These are phyloP conservation scores for Temnothorax curvispinosus DNA, from an alignment of 1,140 invertebrate species.

Conservation along the genomic window DNA sequence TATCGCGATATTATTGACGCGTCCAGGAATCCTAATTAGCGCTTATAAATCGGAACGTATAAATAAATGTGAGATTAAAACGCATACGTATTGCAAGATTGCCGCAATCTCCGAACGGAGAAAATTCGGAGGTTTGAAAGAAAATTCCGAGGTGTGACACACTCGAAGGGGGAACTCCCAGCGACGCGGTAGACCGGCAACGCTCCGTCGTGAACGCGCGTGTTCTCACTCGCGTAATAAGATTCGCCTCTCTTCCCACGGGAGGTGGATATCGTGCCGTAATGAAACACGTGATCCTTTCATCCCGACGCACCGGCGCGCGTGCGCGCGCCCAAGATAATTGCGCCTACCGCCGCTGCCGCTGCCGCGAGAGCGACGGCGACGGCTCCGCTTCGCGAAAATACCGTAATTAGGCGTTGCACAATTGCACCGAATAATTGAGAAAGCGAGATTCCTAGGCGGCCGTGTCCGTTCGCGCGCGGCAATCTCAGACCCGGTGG, in stretches of 20 bases:
- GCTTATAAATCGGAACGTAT: neutral
- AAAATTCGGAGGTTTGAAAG: neutral
- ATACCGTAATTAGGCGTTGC: conserved; percentile 57
- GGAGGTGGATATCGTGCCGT: conserved; percentile 10
- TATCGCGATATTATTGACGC: conserved; percentile 29
- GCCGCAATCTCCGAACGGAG: neutral
- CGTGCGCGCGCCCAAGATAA: conserved; percentile 39
- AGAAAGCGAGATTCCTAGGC: conserved; percentile 47
- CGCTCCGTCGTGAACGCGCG: conserved; percentile 6
- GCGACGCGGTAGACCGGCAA: conserved; percentile 1
- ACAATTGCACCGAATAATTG: conserved; percentile 57
- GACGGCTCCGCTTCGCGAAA: conserved; percentile 9
- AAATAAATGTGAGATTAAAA: conserved; percentile 25
- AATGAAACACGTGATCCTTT: conserved; percentile 63
- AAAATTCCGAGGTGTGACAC: neutral
- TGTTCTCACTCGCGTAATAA: conserved; percentile 35
- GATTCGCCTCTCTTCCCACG: conserved; percentile 54
- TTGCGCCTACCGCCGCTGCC: conserved; percentile 30
- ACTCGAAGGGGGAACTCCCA: neutral
- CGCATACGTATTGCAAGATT: neutral
- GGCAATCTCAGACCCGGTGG: conserved; percentile 42
- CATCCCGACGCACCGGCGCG: conserved; percentile 20
- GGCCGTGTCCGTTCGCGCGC: conserved; percentile 7
- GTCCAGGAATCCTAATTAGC: neutral
- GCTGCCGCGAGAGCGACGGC: neutral